Conservation (phyloP, 2,797 vertebrate species). For the Myioborus miniatus region DNA sequence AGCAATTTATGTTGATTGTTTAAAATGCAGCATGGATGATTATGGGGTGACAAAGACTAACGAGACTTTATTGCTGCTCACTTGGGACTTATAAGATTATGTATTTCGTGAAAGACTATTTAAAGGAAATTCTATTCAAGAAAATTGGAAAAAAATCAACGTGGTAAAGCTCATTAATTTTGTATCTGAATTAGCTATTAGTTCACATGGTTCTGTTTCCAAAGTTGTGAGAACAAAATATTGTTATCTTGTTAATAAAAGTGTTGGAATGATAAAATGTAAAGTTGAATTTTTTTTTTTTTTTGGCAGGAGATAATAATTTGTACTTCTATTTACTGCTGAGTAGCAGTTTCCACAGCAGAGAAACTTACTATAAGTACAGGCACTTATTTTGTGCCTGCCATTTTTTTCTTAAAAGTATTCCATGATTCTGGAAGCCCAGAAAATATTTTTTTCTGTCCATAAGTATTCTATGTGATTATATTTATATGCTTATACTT, state of each 20-base stretch:
- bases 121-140: constrained; percentile 53
- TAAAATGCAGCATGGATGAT: constrained; percentile 66
- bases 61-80: constrained; percentile 58
- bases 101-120: constrained; percentile 53
- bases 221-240: constrained; percentile 30
- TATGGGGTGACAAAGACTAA: constrained; percentile 70
- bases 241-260: constrained; percentile 57
- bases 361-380: neutral
- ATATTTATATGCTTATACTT: neutral
- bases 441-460: neutral
- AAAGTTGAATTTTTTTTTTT: neutral
- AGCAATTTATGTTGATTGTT: constrained; percentile 61
- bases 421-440: neutral
- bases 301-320: constrained; percentile 6
- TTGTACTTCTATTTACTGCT: constrained; percentile 14
- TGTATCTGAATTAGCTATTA: constrained; percentile 66
- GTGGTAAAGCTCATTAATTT: constrained; percentile 62
- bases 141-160: constrained; percentile 29
- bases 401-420: neutral
- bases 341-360: neutral
- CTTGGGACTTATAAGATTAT: constrained; percentile 58
- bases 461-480: neutral
- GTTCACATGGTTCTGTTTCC: constrained; percentile 52
- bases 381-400: neutral
- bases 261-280: constrained; percentile 46